Evolutionary conservation across 2,888 invertebrate genomes (phyloP), one percentile per base, ranked within the genome.

Genomic region (Steromphala cineraria): DNA sequence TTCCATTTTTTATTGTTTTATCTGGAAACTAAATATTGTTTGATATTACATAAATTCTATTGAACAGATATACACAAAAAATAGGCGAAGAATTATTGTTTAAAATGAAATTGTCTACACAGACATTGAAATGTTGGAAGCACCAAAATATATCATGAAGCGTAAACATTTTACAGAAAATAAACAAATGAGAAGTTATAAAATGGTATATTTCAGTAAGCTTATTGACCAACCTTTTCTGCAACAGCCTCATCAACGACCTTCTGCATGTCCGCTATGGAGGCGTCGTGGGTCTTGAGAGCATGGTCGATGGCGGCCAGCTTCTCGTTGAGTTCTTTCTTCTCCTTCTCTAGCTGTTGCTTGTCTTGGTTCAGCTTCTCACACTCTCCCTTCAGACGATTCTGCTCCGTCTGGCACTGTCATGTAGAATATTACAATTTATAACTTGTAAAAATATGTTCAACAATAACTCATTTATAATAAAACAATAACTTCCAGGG

Each of bases 321-420:
- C 40, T 79, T 74, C 31, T 79, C 74, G 15, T 71, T 53, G 36
- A 71, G 53, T 8, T 71, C 55, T 17, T 74, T 74, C 74, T 79
- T 79, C 79, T 71, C 53, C 71, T 53, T 71, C 53, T 53, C 17
- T 31, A 62, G 24, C 53, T 79, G 62, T 24, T 67, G 55, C 17
- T 81, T 56, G 24, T 80, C 81, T 13, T 82, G 78, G 5, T 53
- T 13, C 67, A 82, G 24, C 13, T 85, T 83, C 55, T 78, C 67
- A 82, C 31, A 17, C 36, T 46, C 10, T n/a, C 31, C 53, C 46
- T 79, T 55, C 67, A 67, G 21, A 3, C 55, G 52, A 24, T 17
- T 67, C 62, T 67, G 71, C 71, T 86, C 84, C 17, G 80, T 74
- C 67, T 82, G 81, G 10, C 78, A 75, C 86, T 86, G 78, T 1